Evolutionary conservation across 2,113 vertebrate genomes (phyloP).

Genomic region (Cairina moschata): DNA sequence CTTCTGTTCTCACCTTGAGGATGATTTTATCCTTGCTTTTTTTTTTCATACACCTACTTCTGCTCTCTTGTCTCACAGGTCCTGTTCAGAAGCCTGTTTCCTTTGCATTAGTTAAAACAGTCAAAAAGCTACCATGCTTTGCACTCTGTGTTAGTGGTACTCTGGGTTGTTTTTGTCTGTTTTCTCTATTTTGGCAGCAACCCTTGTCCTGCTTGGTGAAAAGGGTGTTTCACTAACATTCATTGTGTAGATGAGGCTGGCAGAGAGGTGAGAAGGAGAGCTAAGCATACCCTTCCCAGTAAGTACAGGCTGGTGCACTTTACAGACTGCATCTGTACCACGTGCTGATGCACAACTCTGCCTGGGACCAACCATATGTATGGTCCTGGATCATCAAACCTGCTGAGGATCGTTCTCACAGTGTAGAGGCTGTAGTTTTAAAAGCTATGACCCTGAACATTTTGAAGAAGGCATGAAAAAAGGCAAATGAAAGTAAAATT

Average conservation of each 20-base stretch:
- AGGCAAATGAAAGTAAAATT: not conserved
- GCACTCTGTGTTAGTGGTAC: not conserved
- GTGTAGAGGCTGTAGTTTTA: not conserved
- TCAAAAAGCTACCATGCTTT: no score
- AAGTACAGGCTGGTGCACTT: not conserved
- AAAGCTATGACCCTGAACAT: not conserved
- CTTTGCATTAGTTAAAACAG: not conserved
- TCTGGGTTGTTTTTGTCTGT: not conserved
- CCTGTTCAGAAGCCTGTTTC: not conserved
- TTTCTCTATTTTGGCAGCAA: not conserved
- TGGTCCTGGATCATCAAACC: not conserved
- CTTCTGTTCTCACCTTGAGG: not conserved
- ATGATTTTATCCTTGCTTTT: not conserved
- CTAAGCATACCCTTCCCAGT: not conserved
- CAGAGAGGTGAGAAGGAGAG: not conserved
- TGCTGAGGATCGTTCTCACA: not conserved
- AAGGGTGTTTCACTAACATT: not conserved
- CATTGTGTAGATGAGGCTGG: not conserved
- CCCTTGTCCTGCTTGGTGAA: not conserved
- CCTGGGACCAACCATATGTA: no score
- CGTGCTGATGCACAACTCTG: not conserved
- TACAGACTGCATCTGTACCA: not conserved
- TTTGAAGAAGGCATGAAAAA: not conserved
- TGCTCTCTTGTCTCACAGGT: not conserved
- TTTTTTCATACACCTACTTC: not conserved